phyloP scores from a whole-genome alignment of 2,888 invertebrate genomes.

The Microplitis manilae region DNA sequence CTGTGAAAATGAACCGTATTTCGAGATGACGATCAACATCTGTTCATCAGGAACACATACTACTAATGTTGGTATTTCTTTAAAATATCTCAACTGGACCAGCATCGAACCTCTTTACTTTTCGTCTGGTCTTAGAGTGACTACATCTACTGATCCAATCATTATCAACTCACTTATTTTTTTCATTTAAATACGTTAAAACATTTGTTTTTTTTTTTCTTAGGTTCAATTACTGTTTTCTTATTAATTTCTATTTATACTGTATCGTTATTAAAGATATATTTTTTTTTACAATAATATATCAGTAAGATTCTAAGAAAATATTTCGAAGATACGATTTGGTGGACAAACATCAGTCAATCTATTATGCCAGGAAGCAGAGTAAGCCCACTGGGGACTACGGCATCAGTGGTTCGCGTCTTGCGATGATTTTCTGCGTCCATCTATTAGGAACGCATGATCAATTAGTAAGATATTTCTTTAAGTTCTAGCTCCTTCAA shows the following conservation, averaged over 20 bases:
- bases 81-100: constrained; percentile 46
- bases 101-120: constrained; percentile 33
- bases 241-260: neutral
- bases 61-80: constrained; percentile 42
- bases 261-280: neutral
- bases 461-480: constrained; percentile 6
- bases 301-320: too few relatives aligned
- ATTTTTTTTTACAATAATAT: neutral
- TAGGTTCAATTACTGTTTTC: neutral
- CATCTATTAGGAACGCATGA: constrained; percentile 59
- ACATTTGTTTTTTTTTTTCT: neutral
- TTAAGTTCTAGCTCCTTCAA: neutral
- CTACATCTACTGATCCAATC: neutral
- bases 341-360: neutral
- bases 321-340: neutral
- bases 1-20: constrained; percentile 49
- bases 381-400: constrained; percentile 19
- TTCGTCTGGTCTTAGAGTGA: neutral
- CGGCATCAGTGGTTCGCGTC: constrained; percentile 57
- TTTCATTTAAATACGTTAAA: neutral
- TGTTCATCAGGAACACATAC: constrained; percentile 50
- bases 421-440: constrained; percentile 68
- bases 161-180: neutral
- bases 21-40: constrained; percentile 56
- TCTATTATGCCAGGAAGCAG: neutral